phyloP scores from a whole-genome alignment of 2,113 vertebrate genomes.

The Rhombomys opimus region DNA sequence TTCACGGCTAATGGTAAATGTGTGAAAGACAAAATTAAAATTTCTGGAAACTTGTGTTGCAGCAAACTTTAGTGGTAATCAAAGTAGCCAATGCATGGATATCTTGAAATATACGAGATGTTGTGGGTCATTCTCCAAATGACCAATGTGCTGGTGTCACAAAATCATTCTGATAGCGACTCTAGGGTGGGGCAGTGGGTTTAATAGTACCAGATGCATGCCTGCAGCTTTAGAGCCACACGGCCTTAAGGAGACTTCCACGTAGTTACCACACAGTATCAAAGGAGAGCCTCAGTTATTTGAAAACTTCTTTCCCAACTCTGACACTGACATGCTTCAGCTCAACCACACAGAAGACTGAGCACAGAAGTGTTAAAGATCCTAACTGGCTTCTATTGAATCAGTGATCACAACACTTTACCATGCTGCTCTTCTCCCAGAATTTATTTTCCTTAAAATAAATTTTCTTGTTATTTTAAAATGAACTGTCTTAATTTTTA shows the following conservation, averaged over 20 bases:
- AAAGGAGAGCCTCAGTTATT: not conserved
- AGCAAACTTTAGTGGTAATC: not conserved
- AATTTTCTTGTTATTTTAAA: conserved; percentile 1
- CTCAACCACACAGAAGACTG: not conserved
- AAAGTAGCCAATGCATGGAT: not conserved
- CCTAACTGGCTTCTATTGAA: not conserved
- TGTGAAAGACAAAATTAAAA: conserved; percentile 24
- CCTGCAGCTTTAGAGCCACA: not conserved
- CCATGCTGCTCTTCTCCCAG: not conserved
- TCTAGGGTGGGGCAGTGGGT: not conserved
- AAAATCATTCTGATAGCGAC: not conserved
- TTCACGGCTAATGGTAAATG: conserved; percentile 1
- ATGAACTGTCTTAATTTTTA: not conserved
- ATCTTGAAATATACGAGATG: not conserved
- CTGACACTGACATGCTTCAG: not conserved
- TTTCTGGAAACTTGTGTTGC: conserved; percentile 9
- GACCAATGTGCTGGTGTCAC: not conserved
- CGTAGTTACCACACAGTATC: not conserved
- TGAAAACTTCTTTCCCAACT: not conserved
- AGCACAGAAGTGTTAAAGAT: not conserved
- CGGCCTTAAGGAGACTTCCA: conserved; percentile 1
- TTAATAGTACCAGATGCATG: not conserved
- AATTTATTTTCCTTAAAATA: conserved; percentile 21
- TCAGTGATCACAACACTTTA: not conserved
- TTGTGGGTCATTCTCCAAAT: conserved; percentile 28